Evolutionary conservation across 2,888 invertebrate genomes (phyloP).

Genomic region (Scaptodrosophila latifasciaeformis): DNA sequence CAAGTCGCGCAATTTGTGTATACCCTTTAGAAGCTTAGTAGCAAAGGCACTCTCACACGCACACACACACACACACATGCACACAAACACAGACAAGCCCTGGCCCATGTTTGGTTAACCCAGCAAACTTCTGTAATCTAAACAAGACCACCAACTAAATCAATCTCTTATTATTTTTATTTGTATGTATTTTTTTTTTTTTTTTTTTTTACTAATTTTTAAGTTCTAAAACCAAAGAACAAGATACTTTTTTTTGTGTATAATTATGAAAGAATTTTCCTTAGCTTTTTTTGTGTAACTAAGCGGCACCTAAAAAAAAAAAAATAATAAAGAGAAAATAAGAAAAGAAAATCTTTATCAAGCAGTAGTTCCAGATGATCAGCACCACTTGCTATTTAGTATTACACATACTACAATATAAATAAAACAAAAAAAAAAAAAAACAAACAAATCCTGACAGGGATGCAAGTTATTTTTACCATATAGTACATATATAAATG

Average conservation of each 20-base stretch:
- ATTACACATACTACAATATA: too few relatives aligned
- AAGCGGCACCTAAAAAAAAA: slow-evolving; percentile 19
- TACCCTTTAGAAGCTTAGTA: neutral
- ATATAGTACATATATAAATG: neutral
- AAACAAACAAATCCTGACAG: too few relatives aligned
- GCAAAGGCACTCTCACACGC: slow-evolving; percentile 5
- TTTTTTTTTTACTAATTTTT: slow-evolving; percentile 50
- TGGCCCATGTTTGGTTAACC: too few relatives aligned
- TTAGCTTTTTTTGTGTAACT: slow-evolving; percentile 29
- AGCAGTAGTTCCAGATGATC: too few relatives aligned
- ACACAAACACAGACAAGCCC: neutral
- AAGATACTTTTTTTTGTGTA: slow-evolving; percentile 48
- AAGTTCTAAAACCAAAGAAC: slow-evolving; percentile 71
- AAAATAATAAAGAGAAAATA: too few relatives aligned
- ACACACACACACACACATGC: slow-evolving; percentile 7
- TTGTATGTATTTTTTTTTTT: slow-evolving; percentile 16
- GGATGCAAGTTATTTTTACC: neutral
- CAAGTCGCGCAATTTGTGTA: too few relatives aligned
- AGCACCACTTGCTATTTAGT: slow-evolving; percentile 48
- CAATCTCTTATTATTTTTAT: slow-evolving; percentile 18
- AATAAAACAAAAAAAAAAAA: too few relatives aligned
- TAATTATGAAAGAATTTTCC: slow-evolving; percentile 3
- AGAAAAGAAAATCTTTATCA: too few relatives aligned
- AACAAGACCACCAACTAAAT: neutral
- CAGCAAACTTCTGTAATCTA: neutral